Conservation (phyloP, 1,140 invertebrate species). For the Hycleus phaleratus region DNA sequence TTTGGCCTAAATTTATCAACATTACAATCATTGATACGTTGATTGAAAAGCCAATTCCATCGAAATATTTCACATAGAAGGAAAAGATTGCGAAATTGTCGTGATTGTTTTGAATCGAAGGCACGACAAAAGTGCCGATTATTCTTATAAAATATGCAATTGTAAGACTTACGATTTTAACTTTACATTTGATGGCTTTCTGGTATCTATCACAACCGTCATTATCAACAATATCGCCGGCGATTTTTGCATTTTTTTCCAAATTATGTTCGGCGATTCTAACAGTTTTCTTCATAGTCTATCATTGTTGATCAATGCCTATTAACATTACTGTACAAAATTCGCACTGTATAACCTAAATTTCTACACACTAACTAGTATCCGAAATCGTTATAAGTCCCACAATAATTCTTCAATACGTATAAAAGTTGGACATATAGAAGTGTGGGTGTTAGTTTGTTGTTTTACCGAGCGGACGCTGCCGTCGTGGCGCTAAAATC, state of each 20-base stretch:
- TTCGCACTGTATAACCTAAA: neutral
- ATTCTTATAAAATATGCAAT: too few species aligned
- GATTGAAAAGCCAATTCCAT: too few species aligned
- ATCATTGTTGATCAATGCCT: neutral
- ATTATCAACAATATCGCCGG: neutral
- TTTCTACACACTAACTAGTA: constrained; percentile 4
- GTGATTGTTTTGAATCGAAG: too few species aligned
- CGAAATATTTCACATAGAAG: too few species aligned
- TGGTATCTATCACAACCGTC: constrained; percentile 15
- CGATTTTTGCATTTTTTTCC: too few species aligned
- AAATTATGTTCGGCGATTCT: neutral
- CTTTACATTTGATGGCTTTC: constrained; percentile 28
- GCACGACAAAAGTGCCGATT: too few species aligned
- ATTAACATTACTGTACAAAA: neutral
- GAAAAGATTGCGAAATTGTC: too few species aligned
- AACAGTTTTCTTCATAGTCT: neutral
- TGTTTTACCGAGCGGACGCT: constrained; percentile 4
- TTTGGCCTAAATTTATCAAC: constrained; percentile 6
- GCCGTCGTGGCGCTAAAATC: constrained; percentile 17
- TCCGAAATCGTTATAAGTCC: constrained; percentile 14
- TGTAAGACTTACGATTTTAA: constrained; percentile 31
- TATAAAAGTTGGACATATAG: too few species aligned
- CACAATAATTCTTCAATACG: too few species aligned
- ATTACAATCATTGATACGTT: too few species aligned
- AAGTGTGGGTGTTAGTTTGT: constrained; percentile 10